Evolutionary conservation across 1,140 invertebrate genomes (phyloP), one percentile per base, ranked within the genome.

Genomic region (Zaprionus africanus): DNA sequence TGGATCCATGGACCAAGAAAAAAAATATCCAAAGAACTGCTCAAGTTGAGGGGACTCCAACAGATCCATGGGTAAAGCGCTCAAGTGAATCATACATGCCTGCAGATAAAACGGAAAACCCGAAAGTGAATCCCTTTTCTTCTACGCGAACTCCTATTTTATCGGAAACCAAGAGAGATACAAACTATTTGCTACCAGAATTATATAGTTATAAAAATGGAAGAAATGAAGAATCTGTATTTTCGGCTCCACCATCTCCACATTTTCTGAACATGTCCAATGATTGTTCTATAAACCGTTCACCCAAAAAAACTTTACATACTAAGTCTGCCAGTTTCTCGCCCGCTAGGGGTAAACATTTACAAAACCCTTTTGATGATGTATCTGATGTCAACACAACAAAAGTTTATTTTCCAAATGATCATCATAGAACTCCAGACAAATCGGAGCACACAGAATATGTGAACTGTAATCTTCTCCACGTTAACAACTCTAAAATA

Each of bases 1-100:
- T 71, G 36, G 91, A 93, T 76, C 93, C 93, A 13, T 93, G 93
- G 93, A 90, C 92, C 24, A 93, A 92, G 67, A 92, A 92, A 76
- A 60, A 68, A 9, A 80, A 88, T 13, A 38, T 56, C 5, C 76
- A 76, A 36, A 26, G 19, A 13, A 51, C 22, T 24, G 49, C 62
- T 5, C 46, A 76, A 49, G 15, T 36, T n/a, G 67, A 56, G 12
- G 70, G 59, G 31, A 73, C 58, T 51, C 36, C 56, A 65, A 36
- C 38, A 12, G 87, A 91, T 72, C 87, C 87, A 13, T 91, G 87
- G 87, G 71, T 91, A 6, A 91, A 76, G 64, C 72, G 81, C 5
- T 63, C 83, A 41, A 72, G n/a, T 15, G 72, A 79, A 24, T 63
- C 7, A 7, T 26, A 62, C 17, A n/a, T 53, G 19, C 61, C 53